Evolutionary conservation across 2,113 vertebrate genomes (phyloP).

Genomic region (Melanostigma gelatinosum): DNA sequence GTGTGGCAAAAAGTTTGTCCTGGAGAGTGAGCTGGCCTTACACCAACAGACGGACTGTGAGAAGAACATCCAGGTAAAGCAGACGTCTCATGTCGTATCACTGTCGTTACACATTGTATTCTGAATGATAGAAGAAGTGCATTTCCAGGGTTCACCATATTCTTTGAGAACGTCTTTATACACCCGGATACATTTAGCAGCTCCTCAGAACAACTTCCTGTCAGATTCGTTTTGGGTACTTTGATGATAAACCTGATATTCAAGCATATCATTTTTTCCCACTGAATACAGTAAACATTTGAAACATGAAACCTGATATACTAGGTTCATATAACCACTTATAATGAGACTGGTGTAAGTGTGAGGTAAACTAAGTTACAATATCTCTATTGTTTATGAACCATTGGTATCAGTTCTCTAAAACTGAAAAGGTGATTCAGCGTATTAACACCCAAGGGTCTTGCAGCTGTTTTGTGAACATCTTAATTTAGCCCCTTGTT

Average conservation of each 20-base stretch:
- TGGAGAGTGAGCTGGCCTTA: conserved; percentile 98
- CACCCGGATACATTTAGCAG: neutral
- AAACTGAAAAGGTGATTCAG: conserved; percentile 1
- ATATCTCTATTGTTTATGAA: neutral
- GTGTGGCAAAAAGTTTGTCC: conserved; percentile 98
- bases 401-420: conserved; percentile 27
- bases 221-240: conserved; percentile 2
- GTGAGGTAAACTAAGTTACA: neutral
- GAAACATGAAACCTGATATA: neutral
- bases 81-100: neutral
- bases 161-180: neutral
- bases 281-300: neutral
- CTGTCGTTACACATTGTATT: neutral
- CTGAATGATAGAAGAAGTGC: neutral
- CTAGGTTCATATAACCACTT: neutral
- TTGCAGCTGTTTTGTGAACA: conserved; percentile 17
- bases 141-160: neutral
- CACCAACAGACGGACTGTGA: conserved; percentile 99
- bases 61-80: conserved; percentile 97
- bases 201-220: neutral
- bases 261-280: neutral
- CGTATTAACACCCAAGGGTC: conserved; percentile 18
- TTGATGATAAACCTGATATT: neutral
- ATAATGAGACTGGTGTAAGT: neutral
- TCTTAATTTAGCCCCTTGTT: conserved; percentile 21